Base-by-base conservation (phyloP, 30 jellyfish, hydroid and myxozoan species). In the Turritopsis dohrnii region DNA sequence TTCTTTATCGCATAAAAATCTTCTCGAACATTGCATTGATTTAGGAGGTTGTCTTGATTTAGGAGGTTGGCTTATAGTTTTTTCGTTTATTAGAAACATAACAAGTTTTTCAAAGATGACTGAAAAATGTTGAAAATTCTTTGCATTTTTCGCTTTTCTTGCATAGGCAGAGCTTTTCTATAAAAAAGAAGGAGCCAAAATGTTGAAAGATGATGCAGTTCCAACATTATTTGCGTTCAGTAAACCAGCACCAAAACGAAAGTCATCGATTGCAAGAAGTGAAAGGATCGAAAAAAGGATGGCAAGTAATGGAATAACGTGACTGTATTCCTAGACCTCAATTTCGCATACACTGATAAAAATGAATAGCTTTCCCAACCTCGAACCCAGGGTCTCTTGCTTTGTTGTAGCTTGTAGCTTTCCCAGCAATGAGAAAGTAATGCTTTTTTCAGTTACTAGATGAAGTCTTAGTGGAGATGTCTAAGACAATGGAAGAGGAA, bases 181-280 rank as follows among this genome's bases (percentile, higher is more conserved):
- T 54, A 84, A 52, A 52, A 54, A 83, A 71, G 73, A 23, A 29
- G 54, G 90, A 20, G 79, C 84, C 26, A 71, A 65, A 72, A 72
- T 31, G 75, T 72, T 83, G n/a, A n/a, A n/a, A n/a, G n/a, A n/a
- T n/a, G 89, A 71, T 73, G 89, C 89, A 83, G 77, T 83, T n/a
- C 89, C 89, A 18, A 83, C 85, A 18, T 0, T 84, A 29, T 84
- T 84, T 53, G 52, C 28, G 21, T 74, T 84, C 74, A 72, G 13
- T 79, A 60, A 53, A 83, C 52, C 79, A 20, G 65, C n/a, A n/a
- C 31, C 52, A 31, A 83, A 71, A 54, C 66, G 89, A n/a, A n/a
- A n/a, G n/a, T n/a, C n/a, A n/a, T n/a, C n/a, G n/a, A n/a, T n/a
- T n/a, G n/a, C n/a, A n/a, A n/a, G n/a, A n/a, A n/a, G n/a, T n/a